Base-by-base conservation (phyloP, 2,888 invertebrate species). In the Aleiodes leptofemur region DNA sequence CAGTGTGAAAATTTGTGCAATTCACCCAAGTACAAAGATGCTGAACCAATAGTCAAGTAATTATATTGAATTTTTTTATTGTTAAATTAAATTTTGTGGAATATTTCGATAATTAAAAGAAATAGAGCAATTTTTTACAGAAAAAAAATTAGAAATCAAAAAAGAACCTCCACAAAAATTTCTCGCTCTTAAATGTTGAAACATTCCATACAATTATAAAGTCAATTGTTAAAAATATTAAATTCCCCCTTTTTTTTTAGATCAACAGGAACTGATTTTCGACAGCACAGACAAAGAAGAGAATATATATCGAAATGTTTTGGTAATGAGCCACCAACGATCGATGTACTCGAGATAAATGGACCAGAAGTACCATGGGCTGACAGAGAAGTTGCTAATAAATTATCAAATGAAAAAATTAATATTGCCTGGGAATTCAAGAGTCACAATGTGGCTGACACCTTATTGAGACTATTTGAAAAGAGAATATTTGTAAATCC, bases 181-280 rank as follows among this genome's bases (percentile, higher is more conserved):
- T 38, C 23, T 23, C 43, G 3, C 43, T 43, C 43, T 43, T 43
- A 43, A 8, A 7, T 43, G 3, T 11, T 11, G 43, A 43, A 8
- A 43, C 7, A 43, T 43, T 43, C 9, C 43, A 43, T 11, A 43
- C 0, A 43, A 43, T 43, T 8, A 3, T 43, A 3, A 43, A 3
- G 9, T 31, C 11, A 59, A 59, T 23, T 59, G 4, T 31, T 31
- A 4, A 14, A 64, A 14, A 8, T 14, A 43, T 14, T n/a, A 34
- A 64, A 31, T 11, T 11, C 68, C 48, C n/a, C 29, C 56, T 50
- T 72, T 38, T 31, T 14, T 81, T 81, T n/a, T 55, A 86, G 86
- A 69, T 68, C 70, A n/a, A 79, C 81, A 4, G 88, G 88, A 8
- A 80, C 84, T 64, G 83, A 88, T 77, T 88, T 84, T 72, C 84